Evolutionary conservation across 2,113 vertebrate species (phyloP), one percentile per base, ranked within the genome.

Genomic region (Telmatochromis sp.): DNA sequence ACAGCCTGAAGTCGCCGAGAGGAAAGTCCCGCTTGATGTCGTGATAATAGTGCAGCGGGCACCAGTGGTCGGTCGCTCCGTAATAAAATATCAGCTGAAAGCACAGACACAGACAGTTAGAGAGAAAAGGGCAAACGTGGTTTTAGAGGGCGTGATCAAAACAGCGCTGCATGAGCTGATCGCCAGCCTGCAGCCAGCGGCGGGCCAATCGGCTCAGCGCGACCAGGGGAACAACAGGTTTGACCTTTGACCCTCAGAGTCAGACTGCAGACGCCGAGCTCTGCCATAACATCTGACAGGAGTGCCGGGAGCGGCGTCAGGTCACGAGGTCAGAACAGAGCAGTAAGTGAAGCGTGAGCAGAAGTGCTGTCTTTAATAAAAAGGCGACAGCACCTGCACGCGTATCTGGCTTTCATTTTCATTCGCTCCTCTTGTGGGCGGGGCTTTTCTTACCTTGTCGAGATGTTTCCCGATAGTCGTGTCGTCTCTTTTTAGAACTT

Each of bases 21-120:
- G 98, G 98, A 89, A 99, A 99, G 91, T 97, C 97, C 93, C 91
- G 96, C 90, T 97, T 98, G 82, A 99, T 97, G 88, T 99, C 98
- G 11, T 98, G 96, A 4, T 98, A 99, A 90, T 97, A 99, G 35
- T 96, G 87, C 45, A 95, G 92, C 2, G 98, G 98, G 82, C 98
- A 99, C 98, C 98, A 99, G 68, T 78, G 79, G 92, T 99, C 98
- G 47, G 80, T 84, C 2, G 95, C 92, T 28, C 99, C 98, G 13
- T 99, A 99, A 89, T 99, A 99, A 95, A 99, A 99, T 53, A 97
- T 97, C 12, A 99, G 97, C 99, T 99, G 86, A 53, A 96, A 96
- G 85, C 47, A 35, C 7, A 8, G 85, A 85, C 17, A 95, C 89
- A 37, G 19, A 71, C 0, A 7, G 19, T 81, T 57, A 31, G 17